Evolutionary conservation across 2,888 invertebrate genomes (phyloP), one percentile per base, ranked within the genome.

Genomic region (Hydropsyche betteni): DNA sequence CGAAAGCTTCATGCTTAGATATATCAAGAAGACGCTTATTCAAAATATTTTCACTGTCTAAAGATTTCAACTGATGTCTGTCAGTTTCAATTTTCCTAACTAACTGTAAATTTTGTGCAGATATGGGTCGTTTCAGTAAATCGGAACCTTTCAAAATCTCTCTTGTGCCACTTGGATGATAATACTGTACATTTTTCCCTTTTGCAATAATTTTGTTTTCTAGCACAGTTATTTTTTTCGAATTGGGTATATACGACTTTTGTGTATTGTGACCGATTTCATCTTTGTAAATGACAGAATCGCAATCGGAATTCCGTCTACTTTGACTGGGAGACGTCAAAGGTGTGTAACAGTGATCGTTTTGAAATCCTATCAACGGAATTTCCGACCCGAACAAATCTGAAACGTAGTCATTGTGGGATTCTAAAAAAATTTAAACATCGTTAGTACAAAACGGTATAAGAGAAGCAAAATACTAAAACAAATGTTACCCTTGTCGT

Each of bases 261-360:
- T 55, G 64, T 8, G 58, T 38, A 55, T 10, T 12, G 14, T 16
- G 64, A 2, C 5, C 16, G 14, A 51, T 50, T 58, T 77, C 73
- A n/a, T 16, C 53, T n/a, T 74, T 58, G n/a, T 52, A 16, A 50
- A 24, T 53, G 52, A 68, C 12, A 55, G 64, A 12, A 53, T 44
- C 50, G 58, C 38, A 50, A 38, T 68, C 68, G 36, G 76, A n/a
- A 64, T 53, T 71, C 64, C 79, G 12, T 78, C 83, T 69, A 75
- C 82, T 83, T 81, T 89, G 90, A 81, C 89, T 89, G 44, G 92
- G 91, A 75, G 92, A 91, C 50, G 89, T 91, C 52, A 90, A 88
- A 68, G 91, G 89, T 64, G 94, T 94, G 80, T 94, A 94, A 82
- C 94, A 94, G 82, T 95, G 94, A 83, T 94, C 94, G 85, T 94